These are phyloP conservation scores for Apodemus agrarius DNA, from an alignment of 2,797 vertebrate species.

Conservation along the genomic window DNA sequence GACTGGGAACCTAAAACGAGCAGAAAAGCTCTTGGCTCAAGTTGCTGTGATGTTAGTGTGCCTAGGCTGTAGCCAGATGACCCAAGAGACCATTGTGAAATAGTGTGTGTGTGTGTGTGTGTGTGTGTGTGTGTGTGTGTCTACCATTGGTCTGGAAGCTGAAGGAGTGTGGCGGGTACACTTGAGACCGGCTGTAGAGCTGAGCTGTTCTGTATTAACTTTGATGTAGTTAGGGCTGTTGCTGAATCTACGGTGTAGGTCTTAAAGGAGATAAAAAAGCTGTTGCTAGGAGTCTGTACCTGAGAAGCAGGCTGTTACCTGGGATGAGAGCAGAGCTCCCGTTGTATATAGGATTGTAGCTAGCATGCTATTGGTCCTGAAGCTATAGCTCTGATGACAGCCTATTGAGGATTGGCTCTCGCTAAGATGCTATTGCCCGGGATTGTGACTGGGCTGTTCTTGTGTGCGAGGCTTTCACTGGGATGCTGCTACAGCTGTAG, in stretches of 20 bases:
- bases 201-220: constrained; percentile 33
- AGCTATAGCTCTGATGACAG: constrained; percentile 77
- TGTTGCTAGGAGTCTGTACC: constrained; percentile 78
- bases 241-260: constrained; percentile 44
- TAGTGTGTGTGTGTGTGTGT: neutral
- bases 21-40: neutral
- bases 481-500: constrained; percentile 61
- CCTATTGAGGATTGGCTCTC: constrained; percentile 61
- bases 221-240: constrained; percentile 41
- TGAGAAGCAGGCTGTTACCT: constrained; percentile 76
- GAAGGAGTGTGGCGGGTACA: neutral
- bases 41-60: constrained; percentile 31
- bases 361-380: constrained; percentile 43
- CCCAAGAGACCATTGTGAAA: neutral
- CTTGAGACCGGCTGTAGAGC: constrained; percentile 26
- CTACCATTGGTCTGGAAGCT: neutral
- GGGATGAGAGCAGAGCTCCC: constrained; percentile 67
- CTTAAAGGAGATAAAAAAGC: constrained; percentile 67
- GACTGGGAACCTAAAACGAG: neutral
- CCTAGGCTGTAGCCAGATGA: constrained; percentile 7
- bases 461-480: constrained; percentile 62
- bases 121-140: neutral
- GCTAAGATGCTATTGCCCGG: constrained; percentile 70
- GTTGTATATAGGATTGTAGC: constrained; percentile 72
- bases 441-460: constrained; percentile 63